Evolutionary conservation across 2,888 invertebrate genomes (phyloP).

Genomic region (Hemicrepidius hirtus): DNA sequence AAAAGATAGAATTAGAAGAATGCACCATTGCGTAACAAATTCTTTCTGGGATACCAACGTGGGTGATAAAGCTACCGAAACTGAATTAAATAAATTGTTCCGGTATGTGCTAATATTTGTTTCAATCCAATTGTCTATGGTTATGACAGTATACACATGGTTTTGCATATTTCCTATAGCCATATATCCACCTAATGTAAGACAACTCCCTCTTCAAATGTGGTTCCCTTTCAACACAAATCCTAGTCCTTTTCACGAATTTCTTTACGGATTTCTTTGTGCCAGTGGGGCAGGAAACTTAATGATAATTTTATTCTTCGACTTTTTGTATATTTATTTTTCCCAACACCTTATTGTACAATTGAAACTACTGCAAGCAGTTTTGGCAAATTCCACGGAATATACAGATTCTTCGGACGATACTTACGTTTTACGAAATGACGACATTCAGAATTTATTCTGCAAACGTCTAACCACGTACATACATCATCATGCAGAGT

Average conservation of each 20-base stretch:
- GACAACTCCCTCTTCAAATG: not conserved
- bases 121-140: not conserved
- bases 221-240: not conserved
- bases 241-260: not conserved
- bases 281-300: not conserved
- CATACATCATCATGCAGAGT: too few species aligned
- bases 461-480: too few species aligned
- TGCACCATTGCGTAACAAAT: not conserved
- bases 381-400: not conserved
- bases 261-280: not conserved
- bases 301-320: not conserved
- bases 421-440: too few species aligned
- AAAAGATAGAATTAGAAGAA: not conserved
- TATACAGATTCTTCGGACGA: too few species aligned
- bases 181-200: not conserved
- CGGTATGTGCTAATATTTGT: not conserved
- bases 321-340: not conserved
- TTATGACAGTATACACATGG: not conserved
- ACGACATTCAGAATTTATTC: too few species aligned
- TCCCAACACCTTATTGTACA: not conserved
- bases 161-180: not conserved
- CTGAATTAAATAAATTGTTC: not conserved
- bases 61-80: not conserved
- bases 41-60: not conserved
- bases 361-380: not conserved